Evolutionary conservation across 1,140 invertebrate species (phyloP).

Genomic region (Aleiodes sp.): DNA sequence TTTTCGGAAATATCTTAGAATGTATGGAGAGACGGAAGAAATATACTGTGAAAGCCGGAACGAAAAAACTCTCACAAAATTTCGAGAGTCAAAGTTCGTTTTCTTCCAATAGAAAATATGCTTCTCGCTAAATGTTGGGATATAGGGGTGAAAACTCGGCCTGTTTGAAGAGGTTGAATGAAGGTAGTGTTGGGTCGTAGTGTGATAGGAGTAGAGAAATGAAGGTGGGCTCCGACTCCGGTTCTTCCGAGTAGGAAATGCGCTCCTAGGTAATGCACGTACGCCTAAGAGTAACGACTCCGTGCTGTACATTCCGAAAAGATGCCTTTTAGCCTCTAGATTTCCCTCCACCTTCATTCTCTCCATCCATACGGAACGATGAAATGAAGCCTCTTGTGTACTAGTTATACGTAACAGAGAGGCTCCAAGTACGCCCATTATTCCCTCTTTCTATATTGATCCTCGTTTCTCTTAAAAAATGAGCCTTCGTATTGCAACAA

Average conservation of each 20-base stretch:
- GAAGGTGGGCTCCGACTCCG: too few relatives aligned
- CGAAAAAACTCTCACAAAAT: too few relatives aligned
- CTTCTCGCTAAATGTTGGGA: too few relatives aligned
- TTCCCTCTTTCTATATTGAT: not conserved
- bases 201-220: too few relatives aligned
- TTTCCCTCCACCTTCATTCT: not conserved
- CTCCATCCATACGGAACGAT: not conserved
- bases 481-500: not conserved
- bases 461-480: not conserved
- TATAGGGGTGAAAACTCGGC: conserved; percentile 36
- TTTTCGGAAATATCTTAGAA: too few relatives aligned
- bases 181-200: not conserved
- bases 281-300: conserved; percentile 5
- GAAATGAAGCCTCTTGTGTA: conserved; percentile 3
- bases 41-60: too few relatives aligned
- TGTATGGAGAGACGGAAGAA: too few relatives aligned
- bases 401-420: conserved; percentile 6
- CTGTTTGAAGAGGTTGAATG: conserved; percentile 7
- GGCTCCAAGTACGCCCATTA: not conserved
- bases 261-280: conserved; percentile 12
- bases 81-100: too few relatives aligned
- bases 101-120: too few relatives aligned
- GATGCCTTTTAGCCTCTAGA: too few relatives aligned
- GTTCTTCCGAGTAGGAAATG: not conserved
- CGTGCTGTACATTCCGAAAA: conserved; percentile 17